These are phyloP conservation scores for Parelbella ahira DNA, from an alignment of 2,888 invertebrate genomes.

Conservation along the genomic window DNA sequence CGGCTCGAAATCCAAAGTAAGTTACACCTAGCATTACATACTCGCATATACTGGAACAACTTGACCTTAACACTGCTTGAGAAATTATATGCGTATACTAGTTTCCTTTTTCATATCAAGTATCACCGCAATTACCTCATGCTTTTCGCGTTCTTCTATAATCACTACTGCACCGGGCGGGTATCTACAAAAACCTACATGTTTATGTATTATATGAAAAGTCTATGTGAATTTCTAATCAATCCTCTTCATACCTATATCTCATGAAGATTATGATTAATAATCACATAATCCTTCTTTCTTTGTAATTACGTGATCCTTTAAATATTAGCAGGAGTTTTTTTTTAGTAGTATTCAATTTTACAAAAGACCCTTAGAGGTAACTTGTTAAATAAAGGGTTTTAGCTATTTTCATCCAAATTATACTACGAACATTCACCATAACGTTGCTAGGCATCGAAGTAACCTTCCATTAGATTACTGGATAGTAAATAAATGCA, in stretches of 20 bases:
- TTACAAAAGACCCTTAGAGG: too few relatives aligned
- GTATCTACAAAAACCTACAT: too few relatives aligned
- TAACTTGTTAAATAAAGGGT: too few relatives aligned
- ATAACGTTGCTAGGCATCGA: slow-evolving; percentile 8
- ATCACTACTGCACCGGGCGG: not conserved
- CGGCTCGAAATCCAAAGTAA: slow-evolving; percentile 86
- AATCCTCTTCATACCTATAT: too few relatives aligned
- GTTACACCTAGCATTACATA: slow-evolving; percentile 38
- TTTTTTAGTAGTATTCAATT: too few relatives aligned
- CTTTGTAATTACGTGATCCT: too few relatives aligned
- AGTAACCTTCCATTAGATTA: slow-evolving; percentile 42
- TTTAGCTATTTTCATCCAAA: too few relatives aligned
- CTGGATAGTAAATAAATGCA: slow-evolving; percentile 42
- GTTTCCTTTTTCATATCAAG: slow-evolving; percentile 23
- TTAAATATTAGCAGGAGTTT: too few relatives aligned
- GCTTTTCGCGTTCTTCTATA: slow-evolving; percentile 8
- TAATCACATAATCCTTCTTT: too few relatives aligned
- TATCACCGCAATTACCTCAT: slow-evolving; percentile 19
- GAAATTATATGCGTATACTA: slow-evolving; percentile 18
- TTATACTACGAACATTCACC: slow-evolving; percentile 1
- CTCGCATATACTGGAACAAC: slow-evolving; percentile 6
- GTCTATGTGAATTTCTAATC: too few relatives aligned
- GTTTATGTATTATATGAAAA: too few relatives aligned
- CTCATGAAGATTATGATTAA: too few relatives aligned
- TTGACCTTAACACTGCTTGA: slow-evolving; percentile 20